Conservation (phyloP, 1,140 invertebrate species). For the Helicoverpa armigera region DNA sequence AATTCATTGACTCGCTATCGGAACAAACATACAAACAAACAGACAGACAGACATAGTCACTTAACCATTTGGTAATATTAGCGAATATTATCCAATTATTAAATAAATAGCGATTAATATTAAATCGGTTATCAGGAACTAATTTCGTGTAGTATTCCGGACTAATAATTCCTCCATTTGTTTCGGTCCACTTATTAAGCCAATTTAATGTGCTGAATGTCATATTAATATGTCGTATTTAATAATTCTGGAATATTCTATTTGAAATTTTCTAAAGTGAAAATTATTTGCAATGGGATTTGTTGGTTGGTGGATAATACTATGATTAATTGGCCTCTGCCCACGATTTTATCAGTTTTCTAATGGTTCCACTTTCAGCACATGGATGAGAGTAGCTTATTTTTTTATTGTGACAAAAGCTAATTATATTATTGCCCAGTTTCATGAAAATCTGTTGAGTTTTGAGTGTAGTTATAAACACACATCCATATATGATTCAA, state of each 20-base stretch:
- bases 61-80: not conserved
- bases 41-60: not conserved
- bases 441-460: no score
- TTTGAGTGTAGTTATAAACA: no score
- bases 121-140: constrained; percentile 13
- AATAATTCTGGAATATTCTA: constrained; percentile 5
- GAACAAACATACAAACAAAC: no score
- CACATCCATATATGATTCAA: no score
- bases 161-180: constrained; percentile 6
- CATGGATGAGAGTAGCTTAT: no score
- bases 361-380: no score
- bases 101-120: constrained; percentile 5
- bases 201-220: not conserved
- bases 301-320: no score
- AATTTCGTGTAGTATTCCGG: constrained; percentile 15
- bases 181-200: constrained; percentile 16
- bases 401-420: no score
- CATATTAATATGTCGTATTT: not conserved
- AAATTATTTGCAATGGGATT: not conserved
- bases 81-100: not conserved
- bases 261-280: not conserved
- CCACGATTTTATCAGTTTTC: no score
- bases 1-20: no score
- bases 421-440: no score
- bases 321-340: no score